phyloP scores from a whole-genome alignment of 2,888 invertebrate species.

The Ochropleura plecta region DNA sequence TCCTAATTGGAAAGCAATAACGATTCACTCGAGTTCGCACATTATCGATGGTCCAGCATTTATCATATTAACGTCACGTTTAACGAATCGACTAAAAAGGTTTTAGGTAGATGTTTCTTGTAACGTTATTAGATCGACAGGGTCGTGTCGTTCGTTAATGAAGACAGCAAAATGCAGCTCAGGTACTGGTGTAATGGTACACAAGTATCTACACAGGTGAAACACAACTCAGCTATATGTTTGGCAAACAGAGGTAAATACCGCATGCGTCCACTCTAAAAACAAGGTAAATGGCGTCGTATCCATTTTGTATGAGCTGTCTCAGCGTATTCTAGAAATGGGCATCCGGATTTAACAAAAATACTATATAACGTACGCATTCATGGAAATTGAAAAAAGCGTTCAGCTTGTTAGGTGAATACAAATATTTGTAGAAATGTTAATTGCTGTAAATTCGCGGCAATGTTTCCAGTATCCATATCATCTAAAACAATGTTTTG shows the following conservation, averaged over 20 bases:
- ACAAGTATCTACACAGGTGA: constrained; percentile 11
- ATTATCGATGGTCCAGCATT: constrained; percentile 23
- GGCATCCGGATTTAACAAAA: constrained; percentile 61
- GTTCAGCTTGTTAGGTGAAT: constrained; percentile 59
- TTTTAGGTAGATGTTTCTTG: constrained; percentile 33
- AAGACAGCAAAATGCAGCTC: constrained; percentile 30
- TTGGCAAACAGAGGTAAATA: constrained; percentile 67
- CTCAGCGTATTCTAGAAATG: constrained; percentile 73
- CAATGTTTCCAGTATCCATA: constrained; percentile 44
- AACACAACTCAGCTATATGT: constrained; percentile 52
- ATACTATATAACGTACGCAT: constrained; percentile 73
- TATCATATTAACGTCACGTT: constrained; percentile 36
- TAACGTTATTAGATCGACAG: constrained; percentile 27
- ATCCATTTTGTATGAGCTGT: constrained; percentile 81
- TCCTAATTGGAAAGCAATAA: constrained; percentile 57
- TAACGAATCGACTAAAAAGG: constrained; percentile 47
- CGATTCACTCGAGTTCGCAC: constrained; percentile 39
- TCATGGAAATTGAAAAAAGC: constrained; percentile 76
- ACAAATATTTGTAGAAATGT: constrained; percentile 59
- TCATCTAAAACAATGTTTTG: constrained; percentile 56
- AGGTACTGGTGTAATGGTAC: neutral
- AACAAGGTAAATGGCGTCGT: constrained; percentile 73
- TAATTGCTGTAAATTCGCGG: constrained; percentile 53
- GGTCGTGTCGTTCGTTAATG: constrained; percentile 10
- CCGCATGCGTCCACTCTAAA: constrained; percentile 69